Evolutionary conservation across 2,888 invertebrate species (phyloP).

Genomic region (Cylloceria caligata): DNA sequence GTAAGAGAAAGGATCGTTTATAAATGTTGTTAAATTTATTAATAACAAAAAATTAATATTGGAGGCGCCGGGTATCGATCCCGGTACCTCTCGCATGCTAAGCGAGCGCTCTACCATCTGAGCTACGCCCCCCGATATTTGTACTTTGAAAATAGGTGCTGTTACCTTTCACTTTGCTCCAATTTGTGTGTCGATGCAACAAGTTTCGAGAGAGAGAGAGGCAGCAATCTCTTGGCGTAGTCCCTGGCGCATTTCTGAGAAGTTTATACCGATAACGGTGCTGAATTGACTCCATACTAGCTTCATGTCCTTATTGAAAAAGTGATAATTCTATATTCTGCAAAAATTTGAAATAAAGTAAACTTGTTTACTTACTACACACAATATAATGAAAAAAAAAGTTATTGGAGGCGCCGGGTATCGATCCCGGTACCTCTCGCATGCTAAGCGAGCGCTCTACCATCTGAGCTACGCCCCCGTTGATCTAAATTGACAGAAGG

Average conservation of each 20-base stretch:
- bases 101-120: slow-evolving; percentile 77
- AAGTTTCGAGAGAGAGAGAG: neutral
- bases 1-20: neutral
- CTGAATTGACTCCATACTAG: neutral
- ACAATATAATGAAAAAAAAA: neutral
- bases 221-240: neutral
- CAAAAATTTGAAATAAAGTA: neutral
- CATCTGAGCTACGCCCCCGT: slow-evolving; percentile 75
- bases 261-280: too few species aligned
- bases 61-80: slow-evolving; percentile 76
- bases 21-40: neutral
- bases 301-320: neutral
- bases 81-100: slow-evolving; percentile 76
- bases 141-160: slow-evolving; percentile 13
- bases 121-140: slow-evolving; percentile 73
- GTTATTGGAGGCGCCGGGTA: slow-evolving; percentile 70
- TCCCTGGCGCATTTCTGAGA: neutral
- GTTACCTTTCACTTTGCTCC: slow-evolving; percentile 60
- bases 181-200: slow-evolving; percentile 37
- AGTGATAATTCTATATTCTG: neutral
- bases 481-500: neutral
- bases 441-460: slow-evolving; percentile 75
- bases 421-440: slow-evolving; percentile 73
- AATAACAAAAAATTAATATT: slow-evolving; percentile 67
- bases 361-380: neutral